A percentile compares a stretch with the other conserved stretches of the same genome.
Evolutionary conservation across 2,888 invertebrate genomes (phyloP).

Genomic region (Calephelis perditalis): DNA sequence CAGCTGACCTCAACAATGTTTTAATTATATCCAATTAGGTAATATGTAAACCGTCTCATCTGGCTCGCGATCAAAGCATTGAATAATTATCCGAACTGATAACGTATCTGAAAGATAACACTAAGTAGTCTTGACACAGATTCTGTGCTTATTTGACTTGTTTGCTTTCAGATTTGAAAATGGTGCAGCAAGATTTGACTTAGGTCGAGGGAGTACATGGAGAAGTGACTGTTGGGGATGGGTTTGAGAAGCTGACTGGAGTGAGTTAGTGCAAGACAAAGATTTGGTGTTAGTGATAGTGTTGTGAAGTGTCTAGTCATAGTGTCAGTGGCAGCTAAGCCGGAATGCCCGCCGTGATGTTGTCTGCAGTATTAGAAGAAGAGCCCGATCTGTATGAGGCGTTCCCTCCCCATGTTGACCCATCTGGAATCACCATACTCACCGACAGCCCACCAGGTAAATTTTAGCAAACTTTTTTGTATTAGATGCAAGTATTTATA

Average conservation of each 20-base stretch:
- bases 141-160: slow-evolving; percentile 48
- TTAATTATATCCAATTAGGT: slow-evolving; percentile 69
- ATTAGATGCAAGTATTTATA: too few relatives aligned
- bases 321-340: slow-evolving; percentile 54
- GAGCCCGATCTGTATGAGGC: slow-evolving; percentile 87
- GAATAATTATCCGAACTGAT: slow-evolving; percentile 43
- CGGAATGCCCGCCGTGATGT: slow-evolving; percentile 81
- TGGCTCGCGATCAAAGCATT: slow-evolving; percentile 41
- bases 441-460: slow-evolving; percentile 81
- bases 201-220: slow-evolving; percentile 51
- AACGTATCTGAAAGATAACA: slow-evolving; percentile 48
- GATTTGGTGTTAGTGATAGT: slow-evolving; percentile 55
- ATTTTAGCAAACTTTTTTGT: not conserved
- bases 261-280: slow-evolving; percentile 59
- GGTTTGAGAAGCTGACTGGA: slow-evolving; percentile 57
- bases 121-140: slow-evolving; percentile 42
- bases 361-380: slow-evolving; percentile 86
- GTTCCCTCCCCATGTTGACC: slow-evolving; percentile 90
- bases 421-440: slow-evolving; percentile 85
- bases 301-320: slow-evolving; percentile 64
- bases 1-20: slow-evolving; percentile 69
- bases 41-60: slow-evolving; percentile 51
- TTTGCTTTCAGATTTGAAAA: slow-evolving; percentile 70
- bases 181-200: slow-evolving; percentile 79
- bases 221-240: slow-evolving; percentile 45